Base-by-base conservation (phyloP, 92 coral and sea anemone species). In the Galaxea fascicularis region DNA sequence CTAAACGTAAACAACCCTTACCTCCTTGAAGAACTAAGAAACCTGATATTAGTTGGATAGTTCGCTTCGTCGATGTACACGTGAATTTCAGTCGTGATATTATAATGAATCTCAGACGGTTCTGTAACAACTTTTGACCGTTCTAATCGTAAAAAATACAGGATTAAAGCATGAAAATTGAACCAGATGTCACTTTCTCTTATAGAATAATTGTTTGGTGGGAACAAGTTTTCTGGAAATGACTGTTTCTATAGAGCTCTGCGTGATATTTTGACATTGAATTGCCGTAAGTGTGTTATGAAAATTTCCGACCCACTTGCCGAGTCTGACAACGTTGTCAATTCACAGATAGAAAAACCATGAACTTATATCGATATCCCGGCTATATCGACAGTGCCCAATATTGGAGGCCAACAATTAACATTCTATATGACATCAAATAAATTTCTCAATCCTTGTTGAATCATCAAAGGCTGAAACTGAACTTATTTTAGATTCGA, bases 171-270 rank as follows among this genome's bases (percentile, higher is more conserved):
- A 15, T 14, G 41, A 27, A 30, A 0, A 21, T 73, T 22, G 0
- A 52, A 16, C 24, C 58, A 52, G 59, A 10, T 41, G 30, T 29
- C 70, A 31, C 1, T 22, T 39, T 76, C 30, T 21, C 49, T 76
- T 35, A 41, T 52, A 22, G 30, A 52, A 76, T 59, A 57, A 76
- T 76, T 76, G 68, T 56, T 59, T n/a, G n/a, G 69, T 58, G 69
- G 57, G 81, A 76, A 31, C 68, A 31, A 11, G 18, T 35, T 59
- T 58, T 18, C 21, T 76, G 39, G 18, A 20, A 59, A 11, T 22
- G 81, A 57, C 41, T 76, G 81, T 39, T 57, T 76, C 68, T 57
- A 35, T 76, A 31, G 81, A 74, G 39, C 49, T 76, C 24, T 3
- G 52, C 18, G 7, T 76, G 81, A 76, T 69, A 76, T 24, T 58